Evolutionary conservation across 2,797 vertebrate species (phyloP).

Genomic region (Neosilurus hyrtlii): DNA sequence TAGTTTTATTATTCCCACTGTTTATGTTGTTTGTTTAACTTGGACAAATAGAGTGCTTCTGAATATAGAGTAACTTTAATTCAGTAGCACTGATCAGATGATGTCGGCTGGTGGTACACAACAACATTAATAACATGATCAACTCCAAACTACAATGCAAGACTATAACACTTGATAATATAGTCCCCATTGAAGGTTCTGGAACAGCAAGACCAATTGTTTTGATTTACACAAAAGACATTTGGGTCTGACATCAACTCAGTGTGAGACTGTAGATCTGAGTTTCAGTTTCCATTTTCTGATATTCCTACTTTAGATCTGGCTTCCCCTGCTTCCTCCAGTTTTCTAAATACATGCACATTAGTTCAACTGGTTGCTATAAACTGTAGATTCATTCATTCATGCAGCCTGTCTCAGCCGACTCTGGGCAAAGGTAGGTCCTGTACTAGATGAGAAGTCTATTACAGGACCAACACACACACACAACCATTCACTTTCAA

Average conservation of each 20-base stretch:
- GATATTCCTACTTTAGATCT: neutral
- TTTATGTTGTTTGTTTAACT: neutral
- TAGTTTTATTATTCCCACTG: neutral
- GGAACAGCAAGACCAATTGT: neutral
- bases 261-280: neutral
- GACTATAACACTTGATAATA: neutral
- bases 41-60: neutral
- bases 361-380: too few relatives aligned
- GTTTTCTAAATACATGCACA: too few relatives aligned
- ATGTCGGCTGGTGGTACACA: neutral
- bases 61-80: neutral
- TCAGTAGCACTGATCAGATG: neutral
- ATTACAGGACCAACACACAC: too few relatives aligned
- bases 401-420: too few relatives aligned
- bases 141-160: neutral
- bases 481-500: too few relatives aligned
- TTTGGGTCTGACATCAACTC: too few relatives aligned
- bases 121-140: neutral
- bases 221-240: neutral
- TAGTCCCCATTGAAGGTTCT: neutral
- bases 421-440: too few relatives aligned
- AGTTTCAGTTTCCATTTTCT: neutral
- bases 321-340: neutral
- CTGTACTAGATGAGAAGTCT: too few relatives aligned
- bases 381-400: too few relatives aligned